Percentiles rank a stretch among this genome's conserved stretches.
phyloP scores from a whole-genome alignment of 2,113 vertebrate species.

The Orcinus orca region DNA sequence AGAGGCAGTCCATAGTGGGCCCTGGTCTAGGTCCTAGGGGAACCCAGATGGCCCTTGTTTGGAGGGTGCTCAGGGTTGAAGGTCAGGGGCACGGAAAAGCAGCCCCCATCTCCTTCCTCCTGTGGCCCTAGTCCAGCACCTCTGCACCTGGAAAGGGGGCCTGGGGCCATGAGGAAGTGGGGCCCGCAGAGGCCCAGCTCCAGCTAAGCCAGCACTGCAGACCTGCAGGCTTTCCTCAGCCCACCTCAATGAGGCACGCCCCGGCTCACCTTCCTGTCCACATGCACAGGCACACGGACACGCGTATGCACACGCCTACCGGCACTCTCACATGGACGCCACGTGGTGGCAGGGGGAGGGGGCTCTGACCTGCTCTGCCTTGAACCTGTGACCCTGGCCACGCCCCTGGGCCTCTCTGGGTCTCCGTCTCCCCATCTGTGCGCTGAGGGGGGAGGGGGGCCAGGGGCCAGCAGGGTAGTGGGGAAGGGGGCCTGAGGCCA shows the following conservation, averaged over 20 bases:
- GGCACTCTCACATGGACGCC: accelerated
- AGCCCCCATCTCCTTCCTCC: not conserved
- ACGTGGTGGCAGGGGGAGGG: accelerated
- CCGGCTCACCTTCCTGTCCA: not conserved
- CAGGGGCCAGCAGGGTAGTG: accelerated
- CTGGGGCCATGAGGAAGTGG: accelerated
- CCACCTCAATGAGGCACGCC: accelerated
- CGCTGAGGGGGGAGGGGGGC: not conserved
- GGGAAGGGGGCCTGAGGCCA: not conserved
- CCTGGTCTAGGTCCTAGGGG: not conserved
- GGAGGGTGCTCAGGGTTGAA: not conserved
- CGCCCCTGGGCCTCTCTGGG: not conserved
- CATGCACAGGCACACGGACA: accelerated
- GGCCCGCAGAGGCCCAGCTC: not conserved
- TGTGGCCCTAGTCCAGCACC: not conserved
- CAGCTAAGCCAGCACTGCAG: not conserved
- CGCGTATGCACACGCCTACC: accelerated
- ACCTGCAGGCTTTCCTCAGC: not conserved
- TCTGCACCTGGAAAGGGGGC: not conserved
- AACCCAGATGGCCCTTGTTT: not conserved
- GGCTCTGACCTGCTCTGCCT: not conserved
- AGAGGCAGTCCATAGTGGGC: not conserved
- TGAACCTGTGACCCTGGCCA: not conserved
- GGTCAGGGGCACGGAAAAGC: not conserved
- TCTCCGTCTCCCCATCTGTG: not conserved